Evolutionary conservation across 2,888 invertebrate species (phyloP).

Genomic region (Eupithecia pulchellata): DNA sequence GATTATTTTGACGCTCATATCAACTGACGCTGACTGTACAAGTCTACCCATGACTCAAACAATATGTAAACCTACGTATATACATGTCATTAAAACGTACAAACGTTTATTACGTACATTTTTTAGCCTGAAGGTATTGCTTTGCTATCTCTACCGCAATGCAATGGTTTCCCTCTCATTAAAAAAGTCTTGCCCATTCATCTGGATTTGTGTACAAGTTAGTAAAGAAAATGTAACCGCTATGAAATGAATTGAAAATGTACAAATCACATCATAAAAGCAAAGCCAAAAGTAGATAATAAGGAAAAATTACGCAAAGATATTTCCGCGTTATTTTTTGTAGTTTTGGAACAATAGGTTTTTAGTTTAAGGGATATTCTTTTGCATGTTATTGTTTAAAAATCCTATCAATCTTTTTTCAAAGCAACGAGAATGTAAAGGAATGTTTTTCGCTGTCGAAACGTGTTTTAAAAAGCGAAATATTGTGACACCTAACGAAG

Average conservation of each 20-base stretch:
- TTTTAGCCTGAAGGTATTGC: not conserved
- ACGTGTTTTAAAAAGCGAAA: constrained; percentile 51
- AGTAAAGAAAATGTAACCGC: not conserved
- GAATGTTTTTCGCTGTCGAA: constrained; percentile 39
- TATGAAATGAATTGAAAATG: not conserved
- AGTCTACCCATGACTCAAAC: too few relatives aligned
- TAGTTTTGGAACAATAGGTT: not conserved
- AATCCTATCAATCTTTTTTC: constrained; percentile 4
- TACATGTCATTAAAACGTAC: too few relatives aligned
- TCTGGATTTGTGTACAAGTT: too few relatives aligned
- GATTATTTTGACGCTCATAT: too few relatives aligned
- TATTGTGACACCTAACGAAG: constrained; percentile 69
- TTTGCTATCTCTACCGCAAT: not conserved
- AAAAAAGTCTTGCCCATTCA: too few relatives aligned
- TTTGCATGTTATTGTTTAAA: not conserved
- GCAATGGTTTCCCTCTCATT: not conserved
- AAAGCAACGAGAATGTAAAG: constrained; percentile 24
- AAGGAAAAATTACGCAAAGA: not conserved
- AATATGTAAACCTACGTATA: too few relatives aligned
- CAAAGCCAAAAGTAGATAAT: not conserved
- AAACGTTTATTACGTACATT: too few relatives aligned
- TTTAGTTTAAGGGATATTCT: not conserved
- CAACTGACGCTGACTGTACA: too few relatives aligned
- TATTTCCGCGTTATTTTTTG: not conserved
- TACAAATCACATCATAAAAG: not conserved